Conservation (phyloP, 2,113 vertebrate genomes). For the Nymphicus hollandicus region DNA sequence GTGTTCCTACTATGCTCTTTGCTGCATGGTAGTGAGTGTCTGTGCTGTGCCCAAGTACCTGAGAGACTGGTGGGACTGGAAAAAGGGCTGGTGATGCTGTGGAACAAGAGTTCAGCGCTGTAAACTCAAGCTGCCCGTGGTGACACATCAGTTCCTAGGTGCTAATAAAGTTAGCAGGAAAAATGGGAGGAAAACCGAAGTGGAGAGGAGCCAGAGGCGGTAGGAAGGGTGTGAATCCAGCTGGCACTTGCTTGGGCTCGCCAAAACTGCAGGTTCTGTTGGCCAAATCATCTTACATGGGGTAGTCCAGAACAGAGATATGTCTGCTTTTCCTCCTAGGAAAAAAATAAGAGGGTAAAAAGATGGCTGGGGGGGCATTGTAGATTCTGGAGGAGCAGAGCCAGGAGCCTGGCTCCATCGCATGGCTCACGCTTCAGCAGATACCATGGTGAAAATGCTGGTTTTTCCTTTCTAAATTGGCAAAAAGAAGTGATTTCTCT, state of each 20-base stretch:
- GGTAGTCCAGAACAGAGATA: neutral
- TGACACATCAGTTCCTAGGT: neutral
- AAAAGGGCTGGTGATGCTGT: neutral
- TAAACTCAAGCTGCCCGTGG: rapidly evolving
- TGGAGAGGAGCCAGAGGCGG: neutral
- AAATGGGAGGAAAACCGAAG: neutral
- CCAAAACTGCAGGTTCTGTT: neutral
- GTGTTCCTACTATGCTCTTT: rapidly evolving
- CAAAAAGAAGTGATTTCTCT: neutral
- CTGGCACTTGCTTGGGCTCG: neutral
- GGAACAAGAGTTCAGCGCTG: neutral
- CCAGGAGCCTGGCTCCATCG: rapidly evolving
- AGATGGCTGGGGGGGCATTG: neutral
- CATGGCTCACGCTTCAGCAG: neutral
- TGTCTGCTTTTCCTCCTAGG: neutral
- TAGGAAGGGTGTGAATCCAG: neutral
- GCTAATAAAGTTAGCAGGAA: neutral
- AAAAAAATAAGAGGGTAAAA: neutral
- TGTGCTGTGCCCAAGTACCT: neutral
- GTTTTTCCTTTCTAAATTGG: neutral
- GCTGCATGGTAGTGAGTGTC: rapidly evolving
- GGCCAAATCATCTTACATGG: rapidly evolving
- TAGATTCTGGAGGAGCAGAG: neutral
- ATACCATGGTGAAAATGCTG: neutral
- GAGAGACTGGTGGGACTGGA: neutral